Evolutionary conservation across 2,797 vertebrate genomes (phyloP).

Genomic region (Trachops cirrhosus): DNA sequence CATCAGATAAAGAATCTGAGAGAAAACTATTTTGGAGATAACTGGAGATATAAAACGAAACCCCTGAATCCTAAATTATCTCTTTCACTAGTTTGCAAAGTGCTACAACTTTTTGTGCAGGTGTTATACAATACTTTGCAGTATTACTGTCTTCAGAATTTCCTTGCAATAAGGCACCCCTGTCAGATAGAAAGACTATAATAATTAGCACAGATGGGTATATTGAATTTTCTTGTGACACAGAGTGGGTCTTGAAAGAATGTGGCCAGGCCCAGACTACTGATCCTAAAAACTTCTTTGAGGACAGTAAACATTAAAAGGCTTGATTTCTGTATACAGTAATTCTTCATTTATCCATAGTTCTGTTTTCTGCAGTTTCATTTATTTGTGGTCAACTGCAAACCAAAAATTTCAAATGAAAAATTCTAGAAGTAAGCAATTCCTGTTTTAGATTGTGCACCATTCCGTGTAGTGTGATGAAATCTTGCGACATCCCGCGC

Average conservation of each 20-base stretch:
- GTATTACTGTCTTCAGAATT: neutral
- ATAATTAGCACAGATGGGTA: neutral
- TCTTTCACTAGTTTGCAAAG: neutral
- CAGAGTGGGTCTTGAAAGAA: conserved; percentile 1
- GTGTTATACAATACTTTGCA: neutral
- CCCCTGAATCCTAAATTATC: neutral
- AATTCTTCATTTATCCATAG: neutral
- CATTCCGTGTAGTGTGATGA: neutral
- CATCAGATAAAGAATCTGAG: neutral
- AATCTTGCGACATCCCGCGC: neutral
- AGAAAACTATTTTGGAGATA: conserved; percentile 1
- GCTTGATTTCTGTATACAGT: neutral
- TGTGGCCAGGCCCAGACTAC: neutral
- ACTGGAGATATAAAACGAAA: neutral
- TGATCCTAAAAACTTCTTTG: neutral
- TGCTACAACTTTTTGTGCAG: neutral
- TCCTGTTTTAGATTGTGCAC: neutral
- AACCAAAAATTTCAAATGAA: neutral
- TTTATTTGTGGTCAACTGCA: neutral
- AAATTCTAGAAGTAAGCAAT: neutral
- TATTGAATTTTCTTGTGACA: neutral
- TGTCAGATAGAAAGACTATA: neutral
- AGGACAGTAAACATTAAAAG: neutral
- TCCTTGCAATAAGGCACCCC: neutral
- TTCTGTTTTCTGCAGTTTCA: neutral